Base-by-base conservation (phyloP, 2,797 vertebrate genomes). In the Dromococcyx pavoninus region DNA sequence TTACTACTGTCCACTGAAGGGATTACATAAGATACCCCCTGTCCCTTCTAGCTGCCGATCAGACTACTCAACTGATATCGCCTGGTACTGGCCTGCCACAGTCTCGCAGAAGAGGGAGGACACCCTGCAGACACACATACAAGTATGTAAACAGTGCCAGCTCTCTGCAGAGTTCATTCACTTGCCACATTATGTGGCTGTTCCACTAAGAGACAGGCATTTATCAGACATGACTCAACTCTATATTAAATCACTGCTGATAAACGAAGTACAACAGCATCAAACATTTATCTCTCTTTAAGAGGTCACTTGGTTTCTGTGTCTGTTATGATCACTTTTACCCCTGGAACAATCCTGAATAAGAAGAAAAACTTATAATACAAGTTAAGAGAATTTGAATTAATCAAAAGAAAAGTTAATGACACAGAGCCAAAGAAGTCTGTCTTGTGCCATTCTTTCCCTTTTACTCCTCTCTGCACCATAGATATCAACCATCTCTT, bases 321-420 rank as follows among this genome's bases (percentile, higher is more conserved):
- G 97, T 99, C 99, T 27, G 99, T 99, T 19, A 99, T 99, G 96
- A 99, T 99, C 88, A 99, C 99, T 94, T 99, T 99, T n/a, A 99
- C 99, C 19, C 99, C 99, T 0, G 99, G 99, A 28, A 99, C 98
- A 91, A 99, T 99, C 99, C 99, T 39, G 9, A 93, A 71, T 15
- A 76, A 91, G 82, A 88, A 94, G 58, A 91, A 65, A 93, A 14
- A 8, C 60, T 65, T 61, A 60, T 48, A 76, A 77, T 0, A 81
- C 39, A 87, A 89, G 2, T 78, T 67, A 72, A 72, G n/a, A 83
- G 51, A 86, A 92, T 16, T 6, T 71, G 0, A 86, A 86, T 75
- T 70, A 0, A 44, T 62, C 39, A 75, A 62, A 82, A 61, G 35
- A 65, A 43, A 77, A 58, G 28, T 81, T 69, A 66, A 46, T 57